These are phyloP conservation scores for Drosophila pseudotakahashii DNA, from an alignment of 2,888 invertebrate genomes.

Conservation along the genomic window DNA sequence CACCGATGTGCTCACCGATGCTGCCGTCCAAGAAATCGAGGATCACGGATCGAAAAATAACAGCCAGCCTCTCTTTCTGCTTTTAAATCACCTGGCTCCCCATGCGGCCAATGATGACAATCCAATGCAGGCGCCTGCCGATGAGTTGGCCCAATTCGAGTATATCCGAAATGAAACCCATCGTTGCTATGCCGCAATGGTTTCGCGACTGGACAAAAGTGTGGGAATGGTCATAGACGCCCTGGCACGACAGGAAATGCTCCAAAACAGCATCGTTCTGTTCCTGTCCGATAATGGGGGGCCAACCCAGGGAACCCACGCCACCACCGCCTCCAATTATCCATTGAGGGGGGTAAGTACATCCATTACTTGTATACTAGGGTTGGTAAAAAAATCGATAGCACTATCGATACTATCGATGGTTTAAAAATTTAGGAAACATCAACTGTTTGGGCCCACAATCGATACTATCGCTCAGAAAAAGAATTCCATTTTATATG, in stretches of 20 bases:
- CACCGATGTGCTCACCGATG: constrained; percentile 89
- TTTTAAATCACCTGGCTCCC: constrained; percentile 91
- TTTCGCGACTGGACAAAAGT: constrained; percentile 93
- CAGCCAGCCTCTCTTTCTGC: constrained; percentile 89
- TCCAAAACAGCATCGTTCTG: constrained; percentile 92
- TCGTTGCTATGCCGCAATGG: constrained; percentile 91
- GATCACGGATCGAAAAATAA: constrained; percentile 85
- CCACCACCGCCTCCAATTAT: constrained; percentile 91
- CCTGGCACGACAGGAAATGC: constrained; percentile 87
- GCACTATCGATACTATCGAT: no score
- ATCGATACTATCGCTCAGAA: no score
- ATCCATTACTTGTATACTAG: no score
- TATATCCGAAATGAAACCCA: constrained; percentile 88
- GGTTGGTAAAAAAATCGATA: no score
- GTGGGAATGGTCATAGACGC: constrained; percentile 91
- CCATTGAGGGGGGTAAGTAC: constrained; percentile 89
- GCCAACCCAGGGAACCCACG: constrained; percentile 88
- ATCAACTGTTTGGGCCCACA: no score
- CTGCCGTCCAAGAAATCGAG: constrained; percentile 87
- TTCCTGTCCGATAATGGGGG: constrained; percentile 96
- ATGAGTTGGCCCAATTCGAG: constrained; percentile 88
- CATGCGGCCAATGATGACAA: constrained; percentile 90
- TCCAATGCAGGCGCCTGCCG: constrained; percentile 89
- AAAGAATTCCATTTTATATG: no score
- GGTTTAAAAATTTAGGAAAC: no score